Conservation (phyloP, 2,113 vertebrate genomes). For the Orthonyx spaldingii region DNA sequence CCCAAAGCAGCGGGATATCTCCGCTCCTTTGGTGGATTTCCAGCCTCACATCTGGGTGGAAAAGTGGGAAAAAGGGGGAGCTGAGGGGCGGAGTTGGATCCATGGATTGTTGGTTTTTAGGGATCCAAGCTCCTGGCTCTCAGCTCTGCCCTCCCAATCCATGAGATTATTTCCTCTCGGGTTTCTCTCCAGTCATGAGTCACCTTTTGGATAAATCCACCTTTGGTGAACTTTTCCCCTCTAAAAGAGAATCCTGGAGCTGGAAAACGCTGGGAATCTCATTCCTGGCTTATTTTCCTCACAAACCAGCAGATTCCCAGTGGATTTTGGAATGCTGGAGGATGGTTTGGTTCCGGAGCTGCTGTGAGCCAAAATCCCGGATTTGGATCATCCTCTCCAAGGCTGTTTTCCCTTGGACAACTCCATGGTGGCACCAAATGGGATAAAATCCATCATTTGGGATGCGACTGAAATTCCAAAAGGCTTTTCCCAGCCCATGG, state of each 20-base stretch:
- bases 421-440: rapidly evolving
- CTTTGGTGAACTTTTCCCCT: background rate
- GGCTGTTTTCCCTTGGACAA: background rate
- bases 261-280: background rate
- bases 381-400: background rate
- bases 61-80: background rate
- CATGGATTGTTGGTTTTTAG: rapidly evolving
- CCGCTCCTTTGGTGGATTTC: background rate
- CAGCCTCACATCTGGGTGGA: background rate
- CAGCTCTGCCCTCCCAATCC: background rate
- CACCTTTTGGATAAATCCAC: background rate
- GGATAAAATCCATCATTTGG: background rate
- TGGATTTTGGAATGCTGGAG: background rate
- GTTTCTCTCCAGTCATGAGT: background rate
- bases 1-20: background rate
- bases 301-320: rapidly evolving
- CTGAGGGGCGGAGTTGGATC: background rate
- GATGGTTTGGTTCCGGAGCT: background rate
- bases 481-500: background rate
- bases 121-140: background rate
- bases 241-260: background rate
- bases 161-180: background rate
- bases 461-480: background rate
- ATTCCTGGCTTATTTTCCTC: background rate
- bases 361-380: background rate